These are phyloP conservation scores for Pygocentrus nattereri DNA, from an alignment of 2,797 vertebrate genomes.

Conservation along the genomic window DNA sequence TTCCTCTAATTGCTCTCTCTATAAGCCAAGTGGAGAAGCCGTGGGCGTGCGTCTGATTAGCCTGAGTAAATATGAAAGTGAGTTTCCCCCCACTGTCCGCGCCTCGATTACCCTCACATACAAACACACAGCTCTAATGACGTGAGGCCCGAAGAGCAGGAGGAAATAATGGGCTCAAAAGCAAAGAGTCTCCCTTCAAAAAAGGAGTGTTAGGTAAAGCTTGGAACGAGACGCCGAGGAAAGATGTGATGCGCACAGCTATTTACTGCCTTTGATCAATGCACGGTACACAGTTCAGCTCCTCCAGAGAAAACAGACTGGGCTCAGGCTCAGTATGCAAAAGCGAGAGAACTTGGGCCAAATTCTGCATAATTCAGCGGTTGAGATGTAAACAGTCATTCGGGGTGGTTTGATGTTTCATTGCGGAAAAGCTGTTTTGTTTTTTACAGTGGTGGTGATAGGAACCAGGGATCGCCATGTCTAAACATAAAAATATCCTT, in stretches of 20 bases:
- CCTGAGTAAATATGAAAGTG: constrained; percentile 8
- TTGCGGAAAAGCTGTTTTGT: not conserved
- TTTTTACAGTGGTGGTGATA: not conserved
- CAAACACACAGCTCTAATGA: constrained; percentile 15
- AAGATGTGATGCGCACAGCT: constrained; percentile 23
- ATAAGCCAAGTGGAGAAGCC: not conserved
- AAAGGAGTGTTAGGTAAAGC: not conserved
- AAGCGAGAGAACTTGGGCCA: constrained; percentile 47
- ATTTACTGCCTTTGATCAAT: constrained; percentile 57
- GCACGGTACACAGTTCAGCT: constrained; percentile 6
- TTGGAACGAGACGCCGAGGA: constrained; percentile 14
- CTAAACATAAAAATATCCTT: no score
- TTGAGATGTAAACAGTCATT: not conserved
- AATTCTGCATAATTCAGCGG: constrained; percentile 33
- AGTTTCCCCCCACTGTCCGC: not conserved
- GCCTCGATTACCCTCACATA: not conserved
- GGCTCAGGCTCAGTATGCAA: not conserved
- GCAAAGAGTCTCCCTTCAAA: constrained; percentile 13
- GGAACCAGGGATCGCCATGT: not conserved
- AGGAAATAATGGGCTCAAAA: constrained; percentile 10
- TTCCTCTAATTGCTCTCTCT: constrained; percentile 5
- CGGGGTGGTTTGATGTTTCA: not conserved
- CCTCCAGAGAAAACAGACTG: constrained; percentile 38
- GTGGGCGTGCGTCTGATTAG: not conserved
- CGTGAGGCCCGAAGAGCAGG: constrained; percentile 9